phyloP scores from a whole-genome alignment of 2,888 invertebrate genomes.

The Orthosia cruda region DNA sequence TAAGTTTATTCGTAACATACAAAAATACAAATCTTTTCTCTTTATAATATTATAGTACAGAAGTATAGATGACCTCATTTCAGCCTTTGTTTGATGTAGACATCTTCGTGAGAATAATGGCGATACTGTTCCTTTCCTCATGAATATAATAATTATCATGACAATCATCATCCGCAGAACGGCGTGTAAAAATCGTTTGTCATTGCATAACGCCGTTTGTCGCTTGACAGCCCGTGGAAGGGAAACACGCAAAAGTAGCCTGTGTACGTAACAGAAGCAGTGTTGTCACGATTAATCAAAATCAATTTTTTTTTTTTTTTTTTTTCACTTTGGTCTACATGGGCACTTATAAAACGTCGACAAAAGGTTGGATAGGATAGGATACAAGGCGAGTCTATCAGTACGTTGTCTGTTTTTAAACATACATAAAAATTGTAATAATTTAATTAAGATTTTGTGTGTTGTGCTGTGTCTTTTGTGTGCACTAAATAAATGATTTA shows the following conservation, averaged over 20 bases:
- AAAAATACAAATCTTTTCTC: too few species aligned
- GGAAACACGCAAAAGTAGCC: background rate
- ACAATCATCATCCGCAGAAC: background rate
- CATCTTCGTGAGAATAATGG: background rate
- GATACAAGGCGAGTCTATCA: background rate
- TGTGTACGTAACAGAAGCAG: background rate
- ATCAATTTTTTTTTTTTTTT: too few species aligned
- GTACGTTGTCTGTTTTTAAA: too few species aligned
- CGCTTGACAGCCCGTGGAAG: background rate
- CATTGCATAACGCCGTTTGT: background rate
- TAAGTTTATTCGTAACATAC: too few species aligned
- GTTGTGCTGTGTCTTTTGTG: too few species aligned
- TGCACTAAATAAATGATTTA: too few species aligned
- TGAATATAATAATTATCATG: background rate
- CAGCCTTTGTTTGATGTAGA: background rate
- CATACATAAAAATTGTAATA: too few species aligned
- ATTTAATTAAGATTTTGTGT: too few species aligned
- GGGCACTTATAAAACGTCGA: too few species aligned
- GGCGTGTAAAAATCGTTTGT: constrained; percentile 7
- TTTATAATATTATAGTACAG: too few species aligned
- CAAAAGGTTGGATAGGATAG: too few species aligned
- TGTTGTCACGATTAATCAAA: constrained; percentile 18
- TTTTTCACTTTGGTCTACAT: too few species aligned
- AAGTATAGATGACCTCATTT: background rate
- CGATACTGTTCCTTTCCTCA: background rate